Evolutionary conservation across 2,888 invertebrate species (phyloP).

Genomic region (Megamerina dolium): DNA sequence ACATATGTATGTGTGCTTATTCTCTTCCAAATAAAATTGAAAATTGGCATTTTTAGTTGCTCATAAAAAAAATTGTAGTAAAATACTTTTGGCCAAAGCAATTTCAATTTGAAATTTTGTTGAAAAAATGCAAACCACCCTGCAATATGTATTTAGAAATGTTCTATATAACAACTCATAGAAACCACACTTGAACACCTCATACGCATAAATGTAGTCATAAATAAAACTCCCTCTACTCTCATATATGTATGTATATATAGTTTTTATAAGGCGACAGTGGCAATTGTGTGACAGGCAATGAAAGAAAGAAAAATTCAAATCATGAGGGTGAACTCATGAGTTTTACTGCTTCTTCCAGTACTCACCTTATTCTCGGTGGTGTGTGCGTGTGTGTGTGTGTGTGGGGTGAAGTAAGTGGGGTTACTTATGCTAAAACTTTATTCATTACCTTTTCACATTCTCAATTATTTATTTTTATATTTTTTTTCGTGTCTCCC

Average conservation of each 20-base stretch:
- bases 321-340: neutral
- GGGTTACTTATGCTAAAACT: conserved; percentile 26
- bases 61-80: conserved; percentile 28
- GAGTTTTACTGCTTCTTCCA: no score
- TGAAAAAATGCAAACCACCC: no score
- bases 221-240: conserved; percentile 7
- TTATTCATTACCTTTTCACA: conserved; percentile 28
- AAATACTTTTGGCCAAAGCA: conserved; percentile 26
- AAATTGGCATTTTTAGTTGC: conserved; percentile 25
- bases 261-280: conserved; percentile 3
- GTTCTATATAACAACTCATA: no score
- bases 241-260: conserved; percentile 8
- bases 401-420: no score
- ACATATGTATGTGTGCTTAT: no score
- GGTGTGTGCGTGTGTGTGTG: neutral
- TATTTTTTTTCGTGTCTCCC: neutral
- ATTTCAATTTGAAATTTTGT: conserved; percentile 43
- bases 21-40: no score
- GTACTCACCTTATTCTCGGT: neutral
- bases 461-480: neutral
- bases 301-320: conserved; percentile 22
- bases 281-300: no score
- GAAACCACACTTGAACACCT: no score
- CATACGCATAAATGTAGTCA: conserved; percentile 13
- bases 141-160: no score